A percentile compares a stretch with the other conserved stretches of the same genome.
These are phyloP conservation scores for Microctonus brassicae DNA, from an alignment of 2,888 invertebrate genomes.

Conservation along the genomic window DNA sequence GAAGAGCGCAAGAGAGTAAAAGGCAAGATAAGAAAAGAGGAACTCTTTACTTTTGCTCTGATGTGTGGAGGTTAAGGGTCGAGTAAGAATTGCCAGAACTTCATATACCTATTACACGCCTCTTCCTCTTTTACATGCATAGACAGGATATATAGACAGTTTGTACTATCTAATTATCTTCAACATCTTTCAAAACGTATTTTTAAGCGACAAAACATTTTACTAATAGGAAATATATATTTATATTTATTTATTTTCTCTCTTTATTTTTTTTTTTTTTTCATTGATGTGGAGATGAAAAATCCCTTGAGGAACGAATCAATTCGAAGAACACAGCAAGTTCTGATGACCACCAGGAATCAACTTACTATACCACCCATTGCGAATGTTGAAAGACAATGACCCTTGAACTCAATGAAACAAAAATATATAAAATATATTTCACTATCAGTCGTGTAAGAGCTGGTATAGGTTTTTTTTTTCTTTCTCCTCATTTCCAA, in stretches of 20 bases:
- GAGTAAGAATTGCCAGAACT: conserved; percentile 54
- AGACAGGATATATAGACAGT: neutral
- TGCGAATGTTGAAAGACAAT: neutral
- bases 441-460: no score
- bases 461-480: no score
- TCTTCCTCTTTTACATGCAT: conserved; percentile 43
- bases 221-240: neutral
- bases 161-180: neutral
- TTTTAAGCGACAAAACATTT: neutral
- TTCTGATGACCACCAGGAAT: neutral
- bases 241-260: no score
- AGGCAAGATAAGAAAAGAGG: neutral
- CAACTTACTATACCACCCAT: neutral
- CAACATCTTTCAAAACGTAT: neutral
- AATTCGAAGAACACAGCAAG: neutral
- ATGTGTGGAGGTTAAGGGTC: conserved; percentile 58
- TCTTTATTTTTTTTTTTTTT: neutral
- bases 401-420: neutral
- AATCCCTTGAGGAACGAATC: neutral
- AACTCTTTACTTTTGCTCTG: neutral
- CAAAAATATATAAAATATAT: no score
- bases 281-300: neutral
- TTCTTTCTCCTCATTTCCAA: neutral
- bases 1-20: neutral
- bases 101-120: conserved; percentile 55